Conservation (phyloP, 2,797 vertebrate species). For the Hirundo rustica region DNA sequence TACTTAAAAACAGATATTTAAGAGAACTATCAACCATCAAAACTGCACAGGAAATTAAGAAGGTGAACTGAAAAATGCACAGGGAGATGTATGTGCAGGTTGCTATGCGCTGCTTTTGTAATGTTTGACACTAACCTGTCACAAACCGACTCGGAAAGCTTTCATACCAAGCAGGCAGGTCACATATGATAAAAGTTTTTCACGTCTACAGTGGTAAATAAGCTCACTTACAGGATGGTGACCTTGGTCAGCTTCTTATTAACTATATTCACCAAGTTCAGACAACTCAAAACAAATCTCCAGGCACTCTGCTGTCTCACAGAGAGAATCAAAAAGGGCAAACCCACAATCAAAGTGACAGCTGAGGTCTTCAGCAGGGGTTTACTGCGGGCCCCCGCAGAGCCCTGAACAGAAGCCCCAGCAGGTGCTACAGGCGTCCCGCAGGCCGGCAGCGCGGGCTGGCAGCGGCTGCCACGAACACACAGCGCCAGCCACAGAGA, state of each 20-base stretch:
- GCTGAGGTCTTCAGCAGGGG: constrained; percentile 72
- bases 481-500: accelerated
- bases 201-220: constrained; percentile 47
- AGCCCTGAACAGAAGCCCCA: constrained; percentile 71
- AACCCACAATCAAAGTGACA: constrained; percentile 76
- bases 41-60: neutral
- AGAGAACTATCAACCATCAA: neutral
- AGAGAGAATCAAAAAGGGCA: constrained; percentile 77
- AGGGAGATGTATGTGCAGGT: neutral
- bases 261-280: constrained; percentile 73
- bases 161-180: constrained; percentile 3
- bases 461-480: constrained; percentile 30
- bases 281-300: constrained; percentile 79
- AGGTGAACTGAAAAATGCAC: neutral
- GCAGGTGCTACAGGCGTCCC: constrained; percentile 69
- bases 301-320: constrained; percentile 73
- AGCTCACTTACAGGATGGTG: constrained; percentile 62
- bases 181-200: constrained; percentile 22
- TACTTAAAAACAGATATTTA: neutral
- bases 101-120: neutral
- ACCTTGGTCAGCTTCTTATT: constrained; percentile 69
- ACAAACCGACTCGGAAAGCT: neutral
- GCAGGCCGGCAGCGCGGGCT: neutral
- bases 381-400: constrained; percentile 60
- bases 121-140: neutral